Conservation (phyloP, 2,113 vertebrate genomes). For the Scytalopus superciliaris region DNA sequence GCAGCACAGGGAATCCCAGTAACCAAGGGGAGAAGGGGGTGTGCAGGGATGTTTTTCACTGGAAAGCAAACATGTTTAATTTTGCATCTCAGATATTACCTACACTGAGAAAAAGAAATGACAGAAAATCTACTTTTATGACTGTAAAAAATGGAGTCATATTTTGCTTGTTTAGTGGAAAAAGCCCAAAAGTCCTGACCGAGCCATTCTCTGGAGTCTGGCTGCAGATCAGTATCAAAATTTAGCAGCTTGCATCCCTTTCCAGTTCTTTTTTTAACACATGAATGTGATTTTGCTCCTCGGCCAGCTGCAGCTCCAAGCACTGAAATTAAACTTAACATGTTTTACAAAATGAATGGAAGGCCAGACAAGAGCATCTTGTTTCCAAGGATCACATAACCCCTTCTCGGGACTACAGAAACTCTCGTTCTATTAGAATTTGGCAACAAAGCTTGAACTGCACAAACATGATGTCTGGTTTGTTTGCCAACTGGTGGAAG, state of each 20-base stretch:
- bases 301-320: conserved; percentile 51
- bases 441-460: conserved; percentile 28
- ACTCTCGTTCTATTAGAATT: conserved; percentile 46
- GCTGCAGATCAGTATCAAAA: conserved; percentile 47
- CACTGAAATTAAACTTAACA: conserved; percentile 56
- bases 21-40: background rate
- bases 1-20: background rate
- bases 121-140: background rate
- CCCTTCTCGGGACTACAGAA: conserved; percentile 32
- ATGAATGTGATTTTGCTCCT: conserved; percentile 44
- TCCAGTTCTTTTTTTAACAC: conserved; percentile 51
- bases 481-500: conserved; percentile 51
- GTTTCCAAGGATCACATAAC: conserved; percentile 52
- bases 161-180: conserved; percentile 40
- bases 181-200: conserved; percentile 36
- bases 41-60: background rate
- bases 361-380: conserved; percentile 54
- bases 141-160: background rate
- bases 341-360: conserved; percentile 60
- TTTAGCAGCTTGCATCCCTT: conserved; percentile 49
- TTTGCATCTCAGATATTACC: background rate
- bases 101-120: background rate
- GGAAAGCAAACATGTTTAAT: background rate
- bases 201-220: conserved; percentile 19
- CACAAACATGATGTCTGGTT: conserved; percentile 42